Base-by-base conservation (phyloP, 1,140 invertebrate genomes). In the Lerema accius region DNA sequence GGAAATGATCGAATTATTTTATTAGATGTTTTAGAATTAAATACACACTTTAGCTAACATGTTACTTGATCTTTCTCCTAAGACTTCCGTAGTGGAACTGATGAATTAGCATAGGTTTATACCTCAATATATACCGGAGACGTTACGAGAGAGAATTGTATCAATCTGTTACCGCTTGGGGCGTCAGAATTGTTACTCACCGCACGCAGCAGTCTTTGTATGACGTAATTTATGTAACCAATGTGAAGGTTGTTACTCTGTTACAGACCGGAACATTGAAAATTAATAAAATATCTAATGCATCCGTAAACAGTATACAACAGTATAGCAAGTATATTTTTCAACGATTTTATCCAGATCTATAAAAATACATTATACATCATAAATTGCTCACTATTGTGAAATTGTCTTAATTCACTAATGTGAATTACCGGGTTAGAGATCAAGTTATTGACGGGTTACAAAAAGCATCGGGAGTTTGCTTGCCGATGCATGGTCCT, bases 211-310 rank as follows among this genome's bases (percentile, higher is more conserved):
- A 64, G 49, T 32, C 69, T 73, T 70, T 74, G 71, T 71, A 71
- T 90, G 83, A 87, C 78, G 84, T 89, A 89, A 90, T 84, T 88
- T 87, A 89, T 75, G 78, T 89, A 89, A 90, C 69, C 86, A 85
- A 87, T 89, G 78, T 84, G 84, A 89, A 86, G 84, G 83, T 84
- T 82, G 76, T 69, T 53, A 65, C 48, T 67, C 55, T 50, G 53
- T 11, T 65, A 49, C 42, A 13, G 45, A 51, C 39, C 56, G 59
- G 43, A 55, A 39, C 49, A 53, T 35, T 59, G 51, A 48, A 59
- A 55, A 53, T 37, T 46, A 17, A 11, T 55, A 28, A 15, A 40
- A 2, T 23, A 23, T 23, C 35, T n/a, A n/a, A n/a, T n/a, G n/a
- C n/a, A n/a, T n/a, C n/a, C n/a, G n/a, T n/a, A n/a, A n/a, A n/a